These are phyloP conservation scores for Choloepus hoffmanni DNA, from an alignment of 2,113 vertebrate genomes.

Conservation along the genomic window DNA sequence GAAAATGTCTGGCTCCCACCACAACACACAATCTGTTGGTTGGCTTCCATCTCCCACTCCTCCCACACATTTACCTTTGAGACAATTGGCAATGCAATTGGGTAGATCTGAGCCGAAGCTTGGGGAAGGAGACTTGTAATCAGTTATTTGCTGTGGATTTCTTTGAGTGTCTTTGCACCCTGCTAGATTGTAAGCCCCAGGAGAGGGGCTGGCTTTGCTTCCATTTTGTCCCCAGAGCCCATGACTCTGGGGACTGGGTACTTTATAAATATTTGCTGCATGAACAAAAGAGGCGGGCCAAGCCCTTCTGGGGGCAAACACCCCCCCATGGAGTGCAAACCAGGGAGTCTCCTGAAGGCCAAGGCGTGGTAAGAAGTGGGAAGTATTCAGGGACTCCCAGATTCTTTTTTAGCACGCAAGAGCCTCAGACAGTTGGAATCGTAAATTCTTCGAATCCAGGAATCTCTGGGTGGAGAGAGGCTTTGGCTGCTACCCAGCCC, in stretches of 20 bases:
- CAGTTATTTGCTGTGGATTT: not conserved
- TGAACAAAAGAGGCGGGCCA: not conserved
- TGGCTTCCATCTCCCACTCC: not conserved
- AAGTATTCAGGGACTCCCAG: constrained; percentile 10
- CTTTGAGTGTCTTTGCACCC: not conserved
- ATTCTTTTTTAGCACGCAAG: constrained; percentile 54
- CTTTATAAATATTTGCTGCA: not conserved
- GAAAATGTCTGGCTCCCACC: not conserved
- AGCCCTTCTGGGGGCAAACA: not conserved
- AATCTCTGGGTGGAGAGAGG: constrained; percentile 64
- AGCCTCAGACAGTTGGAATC: constrained; percentile 62
- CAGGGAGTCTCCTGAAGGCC: not conserved
- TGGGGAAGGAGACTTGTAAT: not conserved
- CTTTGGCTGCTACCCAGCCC: not conserved
- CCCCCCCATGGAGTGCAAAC: not conserved
- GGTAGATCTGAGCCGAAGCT: constrained; percentile 18
- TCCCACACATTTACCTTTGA: not conserved
- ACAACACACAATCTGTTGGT: not conserved
- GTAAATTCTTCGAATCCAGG: constrained; percentile 70
- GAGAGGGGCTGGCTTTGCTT: constrained; percentile 10
- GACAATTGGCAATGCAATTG: not conserved
- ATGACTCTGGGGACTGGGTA: not conserved
- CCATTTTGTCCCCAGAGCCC: not conserved
- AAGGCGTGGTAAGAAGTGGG: not conserved
- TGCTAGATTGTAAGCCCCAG: not conserved